Evolutionary conservation across 1,140 invertebrate genomes (phyloP).

Genomic region (Zaprionus davidi): DNA sequence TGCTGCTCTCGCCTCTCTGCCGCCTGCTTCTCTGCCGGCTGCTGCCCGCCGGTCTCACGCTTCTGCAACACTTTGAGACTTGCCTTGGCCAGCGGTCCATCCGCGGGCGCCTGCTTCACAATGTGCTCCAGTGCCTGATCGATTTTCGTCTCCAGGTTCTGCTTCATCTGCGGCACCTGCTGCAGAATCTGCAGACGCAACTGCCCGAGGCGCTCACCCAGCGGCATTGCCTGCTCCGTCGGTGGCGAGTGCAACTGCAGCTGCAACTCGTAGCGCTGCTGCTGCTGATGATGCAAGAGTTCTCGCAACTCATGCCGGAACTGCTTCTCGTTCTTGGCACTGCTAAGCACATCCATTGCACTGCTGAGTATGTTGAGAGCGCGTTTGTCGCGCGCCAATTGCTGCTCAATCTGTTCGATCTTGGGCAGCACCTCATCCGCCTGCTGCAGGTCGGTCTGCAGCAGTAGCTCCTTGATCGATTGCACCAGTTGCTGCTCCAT

Average conservation of each 20-base stretch:
- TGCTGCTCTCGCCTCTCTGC: background rate
- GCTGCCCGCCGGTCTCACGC: slow-evolving; percentile 25
- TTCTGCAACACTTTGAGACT: slow-evolving; percentile 60
- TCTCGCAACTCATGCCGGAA: slow-evolving; percentile 52
- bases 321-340: slow-evolving; percentile 51
- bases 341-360: slow-evolving; percentile 67
- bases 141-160: slow-evolving; percentile 64
- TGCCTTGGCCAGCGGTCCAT: slow-evolving; percentile 64
- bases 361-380: slow-evolving; percentile 67
- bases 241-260: slow-evolving; percentile 32
- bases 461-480: slow-evolving; percentile 57
- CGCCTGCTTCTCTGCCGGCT: slow-evolving; percentile 8
- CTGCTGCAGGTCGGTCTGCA: slow-evolving; percentile 44
- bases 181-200: slow-evolving; percentile 52
- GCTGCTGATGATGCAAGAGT: slow-evolving; percentile 35
- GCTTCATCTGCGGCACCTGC: slow-evolving; percentile 67
- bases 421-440: slow-evolving; percentile 39
- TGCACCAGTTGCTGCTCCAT: slow-evolving; percentile 72
- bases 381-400: slow-evolving; percentile 61
- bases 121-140: slow-evolving; percentile 62
- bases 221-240: slow-evolving; percentile 12
- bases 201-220: slow-evolving; percentile 51
- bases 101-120: slow-evolving; percentile 49
- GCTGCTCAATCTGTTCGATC: slow-evolving; percentile 71
- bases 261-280: slow-evolving; percentile 22